Evolutionary conservation across 1,140 invertebrate species (phyloP), one percentile per base, ranked within the genome.

Genomic region (Melipona quadrifasciata): DNA sequence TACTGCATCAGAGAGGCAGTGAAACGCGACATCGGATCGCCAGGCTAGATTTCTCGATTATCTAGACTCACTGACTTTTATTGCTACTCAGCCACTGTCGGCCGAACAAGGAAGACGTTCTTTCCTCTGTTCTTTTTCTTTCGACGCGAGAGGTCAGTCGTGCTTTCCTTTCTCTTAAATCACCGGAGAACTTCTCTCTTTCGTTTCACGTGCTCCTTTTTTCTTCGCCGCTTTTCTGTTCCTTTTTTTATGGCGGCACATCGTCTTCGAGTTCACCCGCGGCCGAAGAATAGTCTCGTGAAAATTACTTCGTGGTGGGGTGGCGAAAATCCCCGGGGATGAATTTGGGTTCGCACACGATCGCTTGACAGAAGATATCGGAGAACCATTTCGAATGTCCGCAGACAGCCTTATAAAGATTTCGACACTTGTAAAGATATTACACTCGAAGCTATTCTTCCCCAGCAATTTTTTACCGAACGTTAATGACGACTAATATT

Each of bases 371-470:
- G n/a, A n/a, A 53, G 82, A 84, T 84, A 84, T 79, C 75, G 77
- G 57, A 80, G 82, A 84, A 72, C 76, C 75, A 84, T 79, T 70
- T 34, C 39, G 39, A 53, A 47, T 51, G 74, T 39, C 64, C 53
- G 39, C 6, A 70, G 82, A 27, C 61, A 24, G 17, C 24, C 70
- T 57, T 77, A 51, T 68, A 82, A 78, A 78, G 65, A 83, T 83
- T 83, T 79, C 75, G 55, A 58, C 81, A 47, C 74, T 78, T 83
- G 74, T 78, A 70, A 78, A 70, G 74, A 34, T 77, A 82, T 82
- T 77, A 51, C 39, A 31, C 71, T 19, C 10, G 34, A n/a, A 11
- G 31, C 12, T 27, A 8, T n/a, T 51, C n/a, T 17, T n/a, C 27
- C 1, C 21, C 0, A 61, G n/a, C 58, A n/a, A 61, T 61, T 61